These are phyloP conservation scores for Emydura subglobosa DNA, from an alignment of 2,113 vertebrate genomes.

Conservation along the genomic window DNA sequence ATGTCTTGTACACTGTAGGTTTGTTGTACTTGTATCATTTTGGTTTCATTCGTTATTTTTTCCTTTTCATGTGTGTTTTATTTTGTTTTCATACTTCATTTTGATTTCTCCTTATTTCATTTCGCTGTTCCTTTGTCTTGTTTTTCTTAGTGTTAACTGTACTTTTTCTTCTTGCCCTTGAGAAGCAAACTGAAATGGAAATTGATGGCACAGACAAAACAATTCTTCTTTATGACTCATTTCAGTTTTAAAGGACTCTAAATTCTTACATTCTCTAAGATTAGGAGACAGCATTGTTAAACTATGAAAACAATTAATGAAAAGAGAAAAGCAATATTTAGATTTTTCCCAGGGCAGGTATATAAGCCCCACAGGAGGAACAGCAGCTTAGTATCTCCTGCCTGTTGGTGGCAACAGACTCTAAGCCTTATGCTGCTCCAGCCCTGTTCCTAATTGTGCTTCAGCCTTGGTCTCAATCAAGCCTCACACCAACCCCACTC, in stretches of 20 bases:
- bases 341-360: neutral
- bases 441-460: neutral
- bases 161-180: neutral
- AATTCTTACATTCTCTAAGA: neutral
- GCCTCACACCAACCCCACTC: neutral
- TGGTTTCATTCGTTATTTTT: neutral
- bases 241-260: neutral
- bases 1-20: neutral
- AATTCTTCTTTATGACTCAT: neutral
- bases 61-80: neutral
- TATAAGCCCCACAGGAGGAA: neutral
- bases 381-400: neutral
- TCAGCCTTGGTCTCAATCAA: neutral
- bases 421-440: neutral
- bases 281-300: neutral
- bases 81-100: neutral
- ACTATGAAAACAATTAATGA: neutral
- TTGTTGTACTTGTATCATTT: neutral
- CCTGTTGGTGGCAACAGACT: neutral
- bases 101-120: neutral
- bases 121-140: neutral
- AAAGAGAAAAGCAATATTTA: neutral
- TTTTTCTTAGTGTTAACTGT: neutral
- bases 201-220: neutral
- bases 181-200: neutral